Percentiles rank a stretch among this genome's conserved stretches.
Conservation (phyloP, 2,888 invertebrate genomes). For the Sinhomidia bicolor region DNA sequence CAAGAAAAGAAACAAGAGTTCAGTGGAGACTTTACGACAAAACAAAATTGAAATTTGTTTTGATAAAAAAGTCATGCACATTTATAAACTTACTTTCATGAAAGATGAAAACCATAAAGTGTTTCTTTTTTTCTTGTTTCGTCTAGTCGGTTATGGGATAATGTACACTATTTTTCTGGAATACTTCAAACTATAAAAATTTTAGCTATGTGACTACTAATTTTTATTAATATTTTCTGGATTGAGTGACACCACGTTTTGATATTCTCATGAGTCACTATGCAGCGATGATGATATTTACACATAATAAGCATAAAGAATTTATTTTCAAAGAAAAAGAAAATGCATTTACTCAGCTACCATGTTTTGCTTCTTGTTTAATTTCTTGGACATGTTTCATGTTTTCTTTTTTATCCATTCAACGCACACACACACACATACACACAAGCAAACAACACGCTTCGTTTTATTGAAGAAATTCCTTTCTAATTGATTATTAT, state of each 20-base stretch:
- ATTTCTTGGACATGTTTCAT: not conserved
- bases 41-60: not conserved
- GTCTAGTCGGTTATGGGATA: not conserved
- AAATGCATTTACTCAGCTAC: no score
- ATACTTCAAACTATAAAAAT: no score
- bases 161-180: not conserved
- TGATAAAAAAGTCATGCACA: not conserved
- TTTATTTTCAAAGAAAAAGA: not conserved
- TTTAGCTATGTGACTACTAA: not conserved
- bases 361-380: not conserved
- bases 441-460: no score
- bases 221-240: no score
- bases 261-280: not conserved
- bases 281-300: not conserved
- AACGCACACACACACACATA: not conserved
- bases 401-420: not conserved
- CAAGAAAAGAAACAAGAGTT: no score
- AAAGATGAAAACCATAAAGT: not conserved
- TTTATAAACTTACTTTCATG: not conserved
- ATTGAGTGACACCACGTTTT: no score
- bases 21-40: no score
- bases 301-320: not conserved
- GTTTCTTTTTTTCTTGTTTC: not conserved
- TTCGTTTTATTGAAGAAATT: not conserved
- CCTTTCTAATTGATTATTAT: slow-evolving; percentile 9